Evolutionary conservation across 2,113 vertebrate genomes (phyloP).

Genomic region (Excalfactoria chinensis): DNA sequence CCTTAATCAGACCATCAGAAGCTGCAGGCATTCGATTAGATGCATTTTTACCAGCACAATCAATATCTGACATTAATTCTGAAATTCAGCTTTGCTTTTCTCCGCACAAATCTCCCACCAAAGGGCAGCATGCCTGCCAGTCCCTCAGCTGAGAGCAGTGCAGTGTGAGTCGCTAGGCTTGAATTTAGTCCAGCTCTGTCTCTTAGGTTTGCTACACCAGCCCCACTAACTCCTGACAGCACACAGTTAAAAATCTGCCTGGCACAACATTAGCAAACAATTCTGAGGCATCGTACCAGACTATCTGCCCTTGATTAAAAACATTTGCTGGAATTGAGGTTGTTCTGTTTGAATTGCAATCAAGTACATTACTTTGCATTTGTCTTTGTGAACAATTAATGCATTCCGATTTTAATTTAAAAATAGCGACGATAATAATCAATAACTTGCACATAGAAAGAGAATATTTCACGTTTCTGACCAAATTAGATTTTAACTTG

Average conservation of each 20-base stretch:
- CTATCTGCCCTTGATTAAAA: neutral
- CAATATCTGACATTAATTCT: fast-evolving
- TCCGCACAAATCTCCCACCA: fast-evolving
- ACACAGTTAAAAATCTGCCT: neutral
- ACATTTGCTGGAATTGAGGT: neutral
- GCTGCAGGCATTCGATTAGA: neutral
- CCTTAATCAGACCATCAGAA: neutral
- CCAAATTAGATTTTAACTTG: neutral
- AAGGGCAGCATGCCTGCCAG: neutral
- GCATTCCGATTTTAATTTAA: neutral
- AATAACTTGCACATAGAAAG: neutral
- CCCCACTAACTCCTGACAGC: neutral
- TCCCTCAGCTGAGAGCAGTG: neutral
- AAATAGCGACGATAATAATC: neutral
- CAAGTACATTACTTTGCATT: neutral
- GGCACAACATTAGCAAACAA: neutral
- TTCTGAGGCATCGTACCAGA: neutral
- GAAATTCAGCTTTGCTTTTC: neutral
- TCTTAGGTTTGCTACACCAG: neutral
- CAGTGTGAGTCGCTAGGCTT: neutral
- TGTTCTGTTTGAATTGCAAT: constrained; percentile 1
- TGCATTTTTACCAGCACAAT: neutral
- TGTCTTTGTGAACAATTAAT: neutral
- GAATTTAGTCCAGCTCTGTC: neutral
- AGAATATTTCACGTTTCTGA: neutral